These are phyloP conservation scores for Choloepus didactylus DNA, from an alignment of 2,797 vertebrate genomes.

Conservation along the genomic window DNA sequence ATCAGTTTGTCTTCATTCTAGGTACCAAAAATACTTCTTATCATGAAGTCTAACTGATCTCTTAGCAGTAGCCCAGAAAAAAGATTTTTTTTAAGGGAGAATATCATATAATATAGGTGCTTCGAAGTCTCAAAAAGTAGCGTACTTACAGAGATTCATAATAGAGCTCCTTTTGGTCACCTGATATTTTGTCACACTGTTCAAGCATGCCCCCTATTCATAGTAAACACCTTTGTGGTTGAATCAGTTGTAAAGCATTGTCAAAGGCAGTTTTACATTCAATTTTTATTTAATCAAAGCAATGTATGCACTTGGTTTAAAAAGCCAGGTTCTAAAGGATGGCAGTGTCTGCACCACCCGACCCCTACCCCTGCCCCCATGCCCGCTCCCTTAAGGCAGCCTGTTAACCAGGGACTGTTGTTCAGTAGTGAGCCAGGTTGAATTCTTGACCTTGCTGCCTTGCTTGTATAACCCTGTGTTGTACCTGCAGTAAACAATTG, in stretches of 20 bases:
- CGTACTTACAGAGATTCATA: not conserved
- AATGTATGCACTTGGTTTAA: not conserved
- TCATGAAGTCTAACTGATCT: constrained; percentile 49
- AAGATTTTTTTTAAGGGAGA: not conserved
- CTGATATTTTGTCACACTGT: not conserved
- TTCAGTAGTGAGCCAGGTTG: not conserved
- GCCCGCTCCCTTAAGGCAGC: not conserved
- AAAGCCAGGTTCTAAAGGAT: not conserved
- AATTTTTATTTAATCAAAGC: not conserved
- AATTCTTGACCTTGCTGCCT: not conserved
- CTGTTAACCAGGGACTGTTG: not conserved
- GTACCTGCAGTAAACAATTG: not conserved
- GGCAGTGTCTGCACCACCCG: not conserved
- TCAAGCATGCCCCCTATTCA: not conserved
- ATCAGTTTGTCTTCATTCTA: constrained; percentile 27
- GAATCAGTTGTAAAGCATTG: constrained; percentile 3
- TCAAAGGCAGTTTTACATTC: not conserved
- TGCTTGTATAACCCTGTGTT: not conserved
- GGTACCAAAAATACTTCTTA: not conserved
- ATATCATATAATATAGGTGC: not conserved
- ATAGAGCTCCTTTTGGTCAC: not conserved
- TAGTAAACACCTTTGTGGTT: not conserved
- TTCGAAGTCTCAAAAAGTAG: constrained; percentile 57
- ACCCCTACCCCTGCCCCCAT: no score
- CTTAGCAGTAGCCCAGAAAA: not conserved